Evolutionary conservation across 2,797 vertebrate species (phyloP), one percentile per base, ranked within the genome.

Genomic region (Adrianichthys oophorus): DNA sequence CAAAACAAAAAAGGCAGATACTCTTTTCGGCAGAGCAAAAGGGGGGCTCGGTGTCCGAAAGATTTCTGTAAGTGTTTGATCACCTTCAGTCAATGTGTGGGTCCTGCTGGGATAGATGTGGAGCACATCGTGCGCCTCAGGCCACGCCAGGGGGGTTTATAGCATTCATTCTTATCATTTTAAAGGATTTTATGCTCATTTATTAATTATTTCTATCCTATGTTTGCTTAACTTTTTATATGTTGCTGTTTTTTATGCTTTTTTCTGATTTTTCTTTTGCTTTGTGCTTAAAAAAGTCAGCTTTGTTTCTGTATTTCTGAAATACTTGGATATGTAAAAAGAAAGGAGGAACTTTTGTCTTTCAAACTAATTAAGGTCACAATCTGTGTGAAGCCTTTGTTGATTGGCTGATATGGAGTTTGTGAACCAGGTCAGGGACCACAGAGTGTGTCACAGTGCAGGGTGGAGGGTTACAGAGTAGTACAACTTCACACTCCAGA

Each of bases 61-160:
- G 92, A 93, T 70, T 91, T 93, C 90, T 91, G 94, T 96, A 92
- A 95, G 95, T 95, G 77, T 65, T 57, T 59, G 41, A 51, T 69
- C 67, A 51, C 66, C 65, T 83, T 63, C 43, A 21, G 69, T 64
- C 56, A 45, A 41, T 66, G 80, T 54, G 74, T 3, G 55, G 63
- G 43, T 78, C 57, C 62, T 77, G 59, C 62, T 68, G 57, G 32
- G 18, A 51, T 56, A 56, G 68, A 48, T 66, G n/a, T 55, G 52
- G 49, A 60, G 42, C 57, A 65, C 58, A 76, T 69, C 37, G 64
- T 64, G 26, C 54, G 15, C 52, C 50, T 51, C 60, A 60, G 62
- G 62, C 68, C 67, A 51, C 44, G 55, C 43, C 43, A 15, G 44
- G 59, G 48, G 52, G 15, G 18, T 41, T 61, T 59, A 68, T 17